phyloP scores from a whole-genome alignment of 2,113 vertebrate species.

The Echinops telfairi region DNA sequence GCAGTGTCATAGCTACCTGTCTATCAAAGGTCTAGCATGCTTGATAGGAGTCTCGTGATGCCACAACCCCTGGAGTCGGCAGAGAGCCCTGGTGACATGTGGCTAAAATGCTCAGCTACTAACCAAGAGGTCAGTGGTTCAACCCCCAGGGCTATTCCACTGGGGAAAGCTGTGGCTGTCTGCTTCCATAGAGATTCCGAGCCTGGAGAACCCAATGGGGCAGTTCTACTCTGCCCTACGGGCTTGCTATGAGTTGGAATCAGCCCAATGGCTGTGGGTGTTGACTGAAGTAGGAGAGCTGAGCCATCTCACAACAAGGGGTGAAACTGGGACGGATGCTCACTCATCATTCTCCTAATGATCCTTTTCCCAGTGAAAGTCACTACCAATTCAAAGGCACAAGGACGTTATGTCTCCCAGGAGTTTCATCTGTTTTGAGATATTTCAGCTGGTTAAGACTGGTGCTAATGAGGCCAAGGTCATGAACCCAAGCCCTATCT shows the following conservation, averaged over 20 bases:
- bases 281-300: neutral
- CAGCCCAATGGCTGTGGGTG: no score
- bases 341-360: constrained; percentile 26
- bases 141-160: neutral
- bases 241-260: neutral
- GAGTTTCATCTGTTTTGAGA: neutral
- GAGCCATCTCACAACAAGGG: neutral
- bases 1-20: neutral
- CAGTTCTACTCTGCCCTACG: neutral
- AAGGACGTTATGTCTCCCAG: neutral
- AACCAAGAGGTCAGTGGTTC: neutral
- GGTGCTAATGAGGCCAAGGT: constrained; percentile 62
- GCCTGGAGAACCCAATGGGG: neutral
- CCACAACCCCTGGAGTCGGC: neutral
- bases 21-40: neutral
- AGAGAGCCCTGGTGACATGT: neutral
- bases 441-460: constrained; percentile 9
- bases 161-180: neutral
- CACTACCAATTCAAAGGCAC: constrained; percentile 31
- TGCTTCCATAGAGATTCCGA: neutral
- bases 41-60: neutral
- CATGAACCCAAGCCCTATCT: neutral
- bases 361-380: constrained; percentile 47
- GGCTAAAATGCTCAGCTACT: neutral
- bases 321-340: neutral